Evolutionary conservation across 2,113 vertebrate species (phyloP), one percentile per base, ranked within the genome.

Genomic region (Pterocles burchelli): DNA sequence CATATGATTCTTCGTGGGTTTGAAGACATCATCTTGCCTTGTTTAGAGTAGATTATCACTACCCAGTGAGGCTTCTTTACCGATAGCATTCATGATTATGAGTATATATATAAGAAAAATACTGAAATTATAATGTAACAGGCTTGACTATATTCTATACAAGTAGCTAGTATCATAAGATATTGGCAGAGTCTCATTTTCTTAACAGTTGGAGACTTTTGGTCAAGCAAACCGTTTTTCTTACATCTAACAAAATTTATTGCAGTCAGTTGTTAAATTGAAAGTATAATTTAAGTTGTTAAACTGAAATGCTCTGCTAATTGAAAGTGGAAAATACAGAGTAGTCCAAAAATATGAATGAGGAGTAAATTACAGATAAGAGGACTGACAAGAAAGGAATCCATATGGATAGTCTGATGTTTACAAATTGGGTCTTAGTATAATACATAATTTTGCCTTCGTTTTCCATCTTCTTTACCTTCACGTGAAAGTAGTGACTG

Each of bases 41-140:
- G 52, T 90, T 96, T 87, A 81, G 66, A 95, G 41, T 45, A 77
- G 62, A 72, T 93, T 77, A 83, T 91, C 38, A 88, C 55, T 86
- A 65, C 24, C 31, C 45, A 92, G 45, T 54, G 82, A 92, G 24
- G 38, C 17, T 72, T 51, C 70, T 16, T 22, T 88, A 36, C 11
- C 3, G 2, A 78, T 11, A 88, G 2, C 49, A 88, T 87, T 94
- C 73, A 81, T 88, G 70, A 74, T 89, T 89, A 93, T 88, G 66
- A 73, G 66, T 80, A 6, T 49, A 70, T 29, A 2, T 29, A n/a
- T 33, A 48, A 72, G 52, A 66, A 52, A 94, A 96, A 95, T 13
- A 45, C 20, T 21, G 38, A 71, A 84, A 54, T 17, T 86, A 48
- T 38, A n/a, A 15, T 67, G 8, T 78, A 96, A 87, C 34, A 54